phyloP scores from a whole-genome alignment of 2,888 invertebrate genomes.

The Eristalis pertinax region DNA sequence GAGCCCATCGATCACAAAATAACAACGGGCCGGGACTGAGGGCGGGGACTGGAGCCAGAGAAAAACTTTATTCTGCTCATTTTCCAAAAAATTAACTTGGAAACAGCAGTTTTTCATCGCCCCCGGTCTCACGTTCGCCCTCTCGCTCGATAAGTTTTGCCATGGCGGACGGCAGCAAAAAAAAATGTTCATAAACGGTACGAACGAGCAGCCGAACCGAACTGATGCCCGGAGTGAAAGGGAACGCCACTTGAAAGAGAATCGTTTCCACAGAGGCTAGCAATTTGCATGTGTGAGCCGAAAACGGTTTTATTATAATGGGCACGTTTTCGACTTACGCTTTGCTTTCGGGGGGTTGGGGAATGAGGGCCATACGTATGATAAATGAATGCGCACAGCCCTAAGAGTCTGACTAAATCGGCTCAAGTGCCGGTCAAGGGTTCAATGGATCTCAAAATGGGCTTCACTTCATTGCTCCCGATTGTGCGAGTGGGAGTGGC shows the following conservation, averaged over 20 bases:
- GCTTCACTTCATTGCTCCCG: constrained; percentile 32
- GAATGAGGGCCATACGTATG: constrained; percentile 14
- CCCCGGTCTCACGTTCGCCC: not conserved
- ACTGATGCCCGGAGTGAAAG: constrained; percentile 22
- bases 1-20: constrained; percentile 64
- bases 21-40: constrained; percentile 35
- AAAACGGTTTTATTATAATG: constrained; percentile 61
- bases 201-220: not conserved
- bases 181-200: not conserved
- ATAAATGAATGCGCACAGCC: constrained; percentile 48
- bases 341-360: not conserved
- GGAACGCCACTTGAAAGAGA: constrained; percentile 47
- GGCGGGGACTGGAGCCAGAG: not conserved
- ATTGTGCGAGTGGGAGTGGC: not conserved
- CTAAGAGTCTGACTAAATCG: constrained; percentile 23
- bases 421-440: constrained; percentile 56
- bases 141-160: constrained; percentile 52
- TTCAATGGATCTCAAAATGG: constrained; percentile 18
- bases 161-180: constrained; percentile 4
- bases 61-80: constrained; percentile 67
- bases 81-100: constrained; percentile 70
- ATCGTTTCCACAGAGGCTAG: constrained; percentile 34
- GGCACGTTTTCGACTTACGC: constrained; percentile 50
- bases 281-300: constrained; percentile 61
- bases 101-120: constrained; percentile 68